Base-by-base conservation (phyloP, 2,113 vertebrate genomes). In the Nothoprocta perdicaria region DNA sequence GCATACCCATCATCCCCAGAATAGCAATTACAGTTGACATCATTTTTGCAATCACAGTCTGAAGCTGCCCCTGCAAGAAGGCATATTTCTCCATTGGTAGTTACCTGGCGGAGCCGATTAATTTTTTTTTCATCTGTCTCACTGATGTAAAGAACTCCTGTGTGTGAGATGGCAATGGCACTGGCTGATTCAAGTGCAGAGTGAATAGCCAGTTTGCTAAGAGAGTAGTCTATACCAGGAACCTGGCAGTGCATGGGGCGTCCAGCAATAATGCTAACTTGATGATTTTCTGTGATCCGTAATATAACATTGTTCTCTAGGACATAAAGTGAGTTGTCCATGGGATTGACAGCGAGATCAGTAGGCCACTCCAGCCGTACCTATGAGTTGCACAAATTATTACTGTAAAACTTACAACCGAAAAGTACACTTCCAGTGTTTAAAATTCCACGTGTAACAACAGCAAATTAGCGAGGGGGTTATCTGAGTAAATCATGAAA, bases 51-150 rank as follows among this genome's bases (percentile, higher is more conserved):
- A 98, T 99, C 99, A 6, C 99, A 99, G 97, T 99, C 99, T 2
- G 99, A 99, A 84, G 99, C 98, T 27, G 98, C 98, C 33, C 99
- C 99, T 1, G 99, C 99, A 94, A 99, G 96, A 57, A 99, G 98
- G 63, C 99, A 99, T 97, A 99, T 99, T 97, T 99, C 99, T 82
- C 99, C 99, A 19, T 98, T 99, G 74, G 99, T 99, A 89, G 98
- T 99, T 82, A 99, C 99, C 97, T 99, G 97, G 86, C 98, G 98
- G 17, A 99, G 98, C 26, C 99, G 98, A 97, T 99, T 99, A 89
- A 99, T 99, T 97, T 99, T 99, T 94, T 99, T 99, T 98, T 99
- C 99, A 14, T 99, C 99, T 1, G 99, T 99, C 97, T 99, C 99
- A 9, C 99, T 98, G 96, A 99, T 99, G 95, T 99, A 99, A 84